phyloP scores from a whole-genome alignment of 37 sponge, comb jelly and placozoan species.

The Halichondria panicea region DNA sequence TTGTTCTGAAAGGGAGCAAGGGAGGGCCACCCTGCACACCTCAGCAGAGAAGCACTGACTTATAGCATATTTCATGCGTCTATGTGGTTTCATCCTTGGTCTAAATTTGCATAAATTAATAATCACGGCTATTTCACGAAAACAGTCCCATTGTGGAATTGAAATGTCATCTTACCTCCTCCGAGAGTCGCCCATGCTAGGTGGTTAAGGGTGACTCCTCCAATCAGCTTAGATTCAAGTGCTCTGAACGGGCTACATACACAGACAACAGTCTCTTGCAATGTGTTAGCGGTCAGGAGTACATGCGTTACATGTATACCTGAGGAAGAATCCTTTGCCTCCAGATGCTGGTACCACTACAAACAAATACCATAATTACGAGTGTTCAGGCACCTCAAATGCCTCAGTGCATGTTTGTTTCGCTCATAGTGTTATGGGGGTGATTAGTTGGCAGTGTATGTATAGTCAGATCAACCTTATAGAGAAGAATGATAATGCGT shows the following conservation, averaged over 20 bases:
- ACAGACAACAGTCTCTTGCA: neutral
- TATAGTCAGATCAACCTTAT: too few species aligned
- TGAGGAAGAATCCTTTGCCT: constrained; percentile 79
- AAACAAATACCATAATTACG: too few species aligned
- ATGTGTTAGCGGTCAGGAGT: neutral
- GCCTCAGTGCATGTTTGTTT: too few species aligned
- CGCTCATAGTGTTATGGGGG: too few species aligned
- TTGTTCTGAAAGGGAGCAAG: too few species aligned
- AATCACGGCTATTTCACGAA: neutral
- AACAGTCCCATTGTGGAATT: neutral
- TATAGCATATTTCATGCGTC: too few species aligned
- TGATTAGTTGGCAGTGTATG: too few species aligned
- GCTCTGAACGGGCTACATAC: constrained; percentile 60
- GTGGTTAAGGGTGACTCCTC: constrained; percentile 91
- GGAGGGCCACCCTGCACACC: too few species aligned
- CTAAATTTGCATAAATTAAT: too few species aligned
- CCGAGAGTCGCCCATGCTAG: constrained; percentile 85
- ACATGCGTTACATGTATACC: constrained; percentile 15
- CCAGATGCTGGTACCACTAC: constrained; percentile 81
- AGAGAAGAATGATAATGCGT: neutral
- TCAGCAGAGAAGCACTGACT: too few species aligned
- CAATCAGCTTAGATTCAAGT: constrained; percentile 62
- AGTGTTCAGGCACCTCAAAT: too few species aligned
- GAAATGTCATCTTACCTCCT: constrained; percentile 56
- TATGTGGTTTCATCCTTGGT: too few species aligned